Evolutionary conservation across 1,140 invertebrate species (phyloP), one percentile per base, ranked within the genome.

Genomic region (Pogonognathellus flavescens): DNA sequence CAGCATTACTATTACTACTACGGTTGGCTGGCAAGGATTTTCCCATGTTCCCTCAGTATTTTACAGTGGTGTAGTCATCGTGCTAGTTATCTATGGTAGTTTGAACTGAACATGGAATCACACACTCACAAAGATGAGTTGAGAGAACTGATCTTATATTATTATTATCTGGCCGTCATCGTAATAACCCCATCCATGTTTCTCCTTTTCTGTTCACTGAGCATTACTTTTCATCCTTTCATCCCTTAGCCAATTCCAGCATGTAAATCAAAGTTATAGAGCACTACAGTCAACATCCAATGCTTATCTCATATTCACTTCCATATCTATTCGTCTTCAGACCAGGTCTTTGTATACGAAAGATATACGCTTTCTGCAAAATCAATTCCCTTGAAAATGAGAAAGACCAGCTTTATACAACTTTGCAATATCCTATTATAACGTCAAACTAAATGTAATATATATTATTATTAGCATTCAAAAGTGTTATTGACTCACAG

Each of bases 201-300:
- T 31, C 76, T 80, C 49, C 76, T 80, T 80, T 80, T 80, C 76
- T 80, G 25, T 80, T 31, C 14, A 9, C 72, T 52, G 41, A 80
- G 49, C 76, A 80, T 80, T 52, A 20, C 76, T 52, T 16, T 16
- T 20, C 76, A 31, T 80, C 52, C 49, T 52, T 80, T 80, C 76
- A 80, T 80, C 76, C 52, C 76, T 50, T 80, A 55, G 52, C 76
- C 76, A 80, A 80, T 80, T 80, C 41, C 76, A 22, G 52, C 76
- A 80, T 80, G 16, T 41, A 80, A 80, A 80, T 16, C 16, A 80
- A 80, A 80, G 31, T 80, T 55, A 50, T 50, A 18, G 76, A 41
- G 52, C 49, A 22, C 41, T 52, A 41, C 41, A 6, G 20, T 66
- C 31, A 41, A 41, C 31, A 41, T 1, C 31, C 31, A 41, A 41